Evolutionary conservation across 2,113 vertebrate genomes (phyloP), one percentile per base, ranked within the genome.

Genomic region (Neodontobutis hainanensis): DNA sequence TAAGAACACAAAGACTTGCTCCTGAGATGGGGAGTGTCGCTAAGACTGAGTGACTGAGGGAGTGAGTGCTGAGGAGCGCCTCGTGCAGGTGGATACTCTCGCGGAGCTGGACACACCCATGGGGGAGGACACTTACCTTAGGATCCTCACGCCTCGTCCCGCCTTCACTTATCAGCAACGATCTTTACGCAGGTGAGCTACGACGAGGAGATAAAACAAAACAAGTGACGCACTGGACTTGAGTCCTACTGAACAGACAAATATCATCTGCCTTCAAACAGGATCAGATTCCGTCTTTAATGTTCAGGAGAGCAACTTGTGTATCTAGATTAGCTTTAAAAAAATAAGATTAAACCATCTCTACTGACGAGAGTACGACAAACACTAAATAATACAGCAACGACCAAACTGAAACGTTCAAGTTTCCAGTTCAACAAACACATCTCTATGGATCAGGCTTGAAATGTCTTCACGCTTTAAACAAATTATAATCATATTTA

Each of bases 71-170:
- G 73, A 53, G 48, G 53, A 70, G 83, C 68, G 57, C 77, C 71
- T 77, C 72, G 60, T 89, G 91, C 92, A 93, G 92, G 92, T 93
- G 92, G 92, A 93, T 85, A 87, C 72, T 64, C 85, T 85, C 72
- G 73, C 75, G 63, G 67, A 73, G 7, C 46, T 86, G 77, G 85
- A 88, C 90, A 91, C 91, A 90, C 92, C 90, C 87, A 87, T 79
- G 85, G 80, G 88, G 91, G 91, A 86, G 92, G 91, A 78, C 87
- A 80, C 78, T 77, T 89, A 92, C 91, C 92, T 92, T 89, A 60
- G 68, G 76, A 68, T 78, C 78, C 70, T 16, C 48, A 65, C 14
- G 63, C 70, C 19, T 46, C 8, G 66, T 49, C 60, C 74, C 75
- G 65, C 78, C 84, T 75, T 15, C 4, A 76, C 71, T 73, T 58